A percentile compares a stretch with the other conserved stretches of the same genome.
Evolutionary conservation across 2,113 vertebrate species (phyloP).

Genomic region (Ictidomys tridecemlineatus): DNA sequence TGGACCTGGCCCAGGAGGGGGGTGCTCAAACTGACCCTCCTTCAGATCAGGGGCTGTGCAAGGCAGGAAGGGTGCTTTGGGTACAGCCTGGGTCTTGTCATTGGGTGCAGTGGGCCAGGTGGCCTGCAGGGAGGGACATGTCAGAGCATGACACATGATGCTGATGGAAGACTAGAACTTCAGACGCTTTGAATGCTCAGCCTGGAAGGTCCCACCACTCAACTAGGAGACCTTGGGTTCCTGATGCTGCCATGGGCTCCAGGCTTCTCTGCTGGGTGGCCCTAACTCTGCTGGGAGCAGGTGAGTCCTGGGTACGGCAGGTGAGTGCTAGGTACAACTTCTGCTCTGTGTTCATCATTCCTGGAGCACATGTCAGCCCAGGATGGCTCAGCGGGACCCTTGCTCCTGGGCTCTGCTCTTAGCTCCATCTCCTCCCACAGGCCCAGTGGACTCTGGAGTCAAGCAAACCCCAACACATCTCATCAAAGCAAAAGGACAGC

Average conservation of each 20-base stretch:
- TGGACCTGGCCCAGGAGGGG: accelerated
- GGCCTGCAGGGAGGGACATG: background rate
- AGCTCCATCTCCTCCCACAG: background rate
- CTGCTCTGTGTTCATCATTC: accelerated
- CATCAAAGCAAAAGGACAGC: background rate
- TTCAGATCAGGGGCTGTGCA: background rate
- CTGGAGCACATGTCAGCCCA: accelerated
- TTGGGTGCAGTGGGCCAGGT: background rate
- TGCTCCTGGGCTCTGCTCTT: background rate
- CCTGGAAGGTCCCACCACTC: too few species aligned
- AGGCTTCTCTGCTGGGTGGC: background rate
- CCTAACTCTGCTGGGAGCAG: background rate
- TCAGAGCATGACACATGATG: background rate
- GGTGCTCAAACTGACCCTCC: background rate
- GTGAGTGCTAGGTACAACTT: background rate
- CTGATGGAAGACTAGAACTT: background rate
- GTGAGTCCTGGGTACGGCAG: constrained; percentile 20
- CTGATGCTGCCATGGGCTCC: background rate
- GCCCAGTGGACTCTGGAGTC: background rate
- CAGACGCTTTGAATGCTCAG: too few species aligned
- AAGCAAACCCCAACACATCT: background rate
- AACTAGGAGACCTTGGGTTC: background rate
- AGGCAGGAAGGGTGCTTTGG: accelerated
- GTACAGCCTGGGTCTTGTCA: background rate
- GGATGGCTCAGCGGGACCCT: too few species aligned